Conservation (phyloP, 2,113 vertebrate genomes). For the Melanerpes formicivorus region DNA sequence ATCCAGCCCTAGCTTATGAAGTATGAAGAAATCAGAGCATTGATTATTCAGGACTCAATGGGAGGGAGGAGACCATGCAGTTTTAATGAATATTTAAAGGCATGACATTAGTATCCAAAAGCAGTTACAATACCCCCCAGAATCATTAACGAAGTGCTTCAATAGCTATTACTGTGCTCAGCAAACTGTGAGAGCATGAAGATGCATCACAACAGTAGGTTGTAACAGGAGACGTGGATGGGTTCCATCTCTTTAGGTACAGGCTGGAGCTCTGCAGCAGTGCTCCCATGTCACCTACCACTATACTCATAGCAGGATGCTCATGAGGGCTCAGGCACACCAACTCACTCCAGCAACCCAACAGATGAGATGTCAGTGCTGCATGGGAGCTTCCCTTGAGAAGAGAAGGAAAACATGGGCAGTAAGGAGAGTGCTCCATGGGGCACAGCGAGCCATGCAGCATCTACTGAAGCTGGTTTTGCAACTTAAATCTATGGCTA, state of each 20-base stretch:
- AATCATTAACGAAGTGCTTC: constrained; percentile 61
- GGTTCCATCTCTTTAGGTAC: neutral
- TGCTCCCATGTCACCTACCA: neutral
- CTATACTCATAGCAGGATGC: neutral
- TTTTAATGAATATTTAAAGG: constrained; percentile 62
- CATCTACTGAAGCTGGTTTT: neutral
- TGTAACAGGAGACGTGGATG: accelerated
- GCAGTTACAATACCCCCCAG: constrained; percentile 39
- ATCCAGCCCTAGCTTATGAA: neutral
- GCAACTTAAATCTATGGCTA: neutral
- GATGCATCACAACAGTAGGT: neutral
- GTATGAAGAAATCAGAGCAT: neutral
- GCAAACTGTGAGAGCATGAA: neutral
- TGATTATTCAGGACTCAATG: constrained; percentile 1
- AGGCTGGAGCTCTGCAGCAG: neutral
- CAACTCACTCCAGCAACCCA: neutral
- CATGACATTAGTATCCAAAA: constrained; percentile 60
- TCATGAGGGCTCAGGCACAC: neutral
- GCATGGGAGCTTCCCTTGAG: accelerated
- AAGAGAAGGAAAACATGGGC: neutral
- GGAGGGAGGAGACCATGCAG: constrained; percentile 27
- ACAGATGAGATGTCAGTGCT: accelerated
- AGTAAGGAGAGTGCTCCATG: neutral
- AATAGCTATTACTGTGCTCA: constrained; percentile 54
- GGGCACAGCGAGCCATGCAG: neutral